phyloP scores from a whole-genome alignment of 2,888 invertebrate species.

The Drosophila nigritarsus region DNA sequence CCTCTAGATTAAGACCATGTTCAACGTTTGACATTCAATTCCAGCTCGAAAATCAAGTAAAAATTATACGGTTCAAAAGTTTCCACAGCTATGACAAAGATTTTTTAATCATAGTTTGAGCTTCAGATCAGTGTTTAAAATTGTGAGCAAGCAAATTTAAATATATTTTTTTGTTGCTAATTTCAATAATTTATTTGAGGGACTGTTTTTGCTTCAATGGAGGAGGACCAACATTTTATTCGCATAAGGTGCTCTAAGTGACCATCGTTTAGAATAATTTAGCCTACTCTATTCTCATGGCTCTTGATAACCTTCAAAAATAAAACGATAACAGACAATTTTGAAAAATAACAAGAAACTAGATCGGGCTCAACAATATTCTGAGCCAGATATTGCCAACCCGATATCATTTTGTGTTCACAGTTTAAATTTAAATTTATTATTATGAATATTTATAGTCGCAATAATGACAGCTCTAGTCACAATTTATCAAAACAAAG shows the following conservation, averaged over 20 bases:
- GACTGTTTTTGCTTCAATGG: not conserved
- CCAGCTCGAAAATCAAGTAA: not conserved
- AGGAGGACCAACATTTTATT: not conserved
- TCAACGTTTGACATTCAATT: not conserved
- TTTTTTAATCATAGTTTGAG: not conserved
- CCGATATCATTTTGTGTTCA: not conserved
- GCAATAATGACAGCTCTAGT: not conserved
- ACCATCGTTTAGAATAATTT: not conserved
- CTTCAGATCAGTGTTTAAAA: not conserved
- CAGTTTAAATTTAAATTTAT: no score
- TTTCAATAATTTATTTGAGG: not conserved
- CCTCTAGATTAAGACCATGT: not conserved
- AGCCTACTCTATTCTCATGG: not conserved
- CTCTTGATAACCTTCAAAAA: not conserved
- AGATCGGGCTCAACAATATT: not conserved
- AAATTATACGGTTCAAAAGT: not conserved
- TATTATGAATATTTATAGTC: not conserved
- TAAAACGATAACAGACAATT: not conserved
- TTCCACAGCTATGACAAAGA: not conserved
- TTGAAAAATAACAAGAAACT: not conserved
- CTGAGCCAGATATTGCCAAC: no score
- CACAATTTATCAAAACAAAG: slow-evolving; percentile 15
- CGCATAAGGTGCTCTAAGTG: not conserved
- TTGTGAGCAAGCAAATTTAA: no score
- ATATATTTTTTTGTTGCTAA: no score